Base-by-base conservation (phyloP, 2,113 vertebrate species). In the Anguilla japonica region DNA sequence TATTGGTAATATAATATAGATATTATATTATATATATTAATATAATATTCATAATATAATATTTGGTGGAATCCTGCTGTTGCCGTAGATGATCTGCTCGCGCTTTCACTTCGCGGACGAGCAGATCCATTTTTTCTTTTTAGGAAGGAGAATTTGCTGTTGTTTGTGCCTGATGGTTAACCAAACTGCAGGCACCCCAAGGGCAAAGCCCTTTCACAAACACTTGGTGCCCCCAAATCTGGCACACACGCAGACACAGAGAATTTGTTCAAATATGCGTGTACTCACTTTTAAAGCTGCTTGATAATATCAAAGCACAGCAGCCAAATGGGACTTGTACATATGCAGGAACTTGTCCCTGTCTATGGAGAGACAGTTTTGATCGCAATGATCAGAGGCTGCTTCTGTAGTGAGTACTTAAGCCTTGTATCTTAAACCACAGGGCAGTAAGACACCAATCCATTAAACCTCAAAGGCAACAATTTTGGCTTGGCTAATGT, bases 241-340 rank as follows among this genome's bases (percentile, higher is more conserved):
- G 29, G 71, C 71, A 29, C 71, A 75, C 71, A 75, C 71, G 34
- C 71, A 75, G 9, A 75, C 5, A 75, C 20, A 75, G 9, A 75
- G 1, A 75, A 8, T 75, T 75, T 75, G 71, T 75, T 75, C 71
- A 75, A 34, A 75, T 34, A 34, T 75, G n/a, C 34, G 71, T 75
- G 29, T 75, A n/a, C 63, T 71, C 20, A 46, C 43, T 34, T 3
- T 34, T 75, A 75, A 75, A 34, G n/a, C 71, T 13, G 71, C 71
- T 75, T 75, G 71, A 75, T 75, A 75, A 34, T 75, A 75, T 75
- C 71, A 75, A 75, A 75, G 71, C 71, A 29, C 71, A 75, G 26
- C 71, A 75, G 71, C n/a, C n/a, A 75, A 34, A 67, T 13, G 71
- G 71, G n/a, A 34, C 34, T 75, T 75, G 71, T 75, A 75, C 9